Evolutionary conservation across 2,113 vertebrate genomes (phyloP).

Genomic region (Tinamus guttatus): DNA sequence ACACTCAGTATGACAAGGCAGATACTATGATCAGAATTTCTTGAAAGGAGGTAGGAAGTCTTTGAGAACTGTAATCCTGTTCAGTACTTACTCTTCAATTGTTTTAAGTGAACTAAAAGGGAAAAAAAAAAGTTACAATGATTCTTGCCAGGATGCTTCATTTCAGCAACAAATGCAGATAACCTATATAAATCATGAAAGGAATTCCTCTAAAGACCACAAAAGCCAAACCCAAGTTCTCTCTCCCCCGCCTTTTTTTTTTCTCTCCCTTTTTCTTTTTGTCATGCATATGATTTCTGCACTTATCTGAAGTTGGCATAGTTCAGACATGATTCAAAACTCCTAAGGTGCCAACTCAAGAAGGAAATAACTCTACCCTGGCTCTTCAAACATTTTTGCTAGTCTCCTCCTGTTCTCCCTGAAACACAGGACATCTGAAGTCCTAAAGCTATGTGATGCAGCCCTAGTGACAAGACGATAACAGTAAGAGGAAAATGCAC

Average conservation of each 20-base stretch:
- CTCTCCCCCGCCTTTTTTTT: not conserved
- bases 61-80: not conserved
- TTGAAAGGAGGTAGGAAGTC: not conserved
- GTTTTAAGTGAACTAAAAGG: not conserved
- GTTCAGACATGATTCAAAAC: not conserved
- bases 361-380: not conserved
- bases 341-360: not conserved
- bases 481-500: not conserved
- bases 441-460: not conserved
- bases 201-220: not conserved
- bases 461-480: not conserved
- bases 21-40: not conserved
- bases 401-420: not conserved
- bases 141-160: not conserved
- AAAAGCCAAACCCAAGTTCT: not conserved
- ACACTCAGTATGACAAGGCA: not conserved
- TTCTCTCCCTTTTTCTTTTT: not conserved
- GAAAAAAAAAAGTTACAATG: not conserved
- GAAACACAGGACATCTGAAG: not conserved
- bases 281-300: rapidly evolving
- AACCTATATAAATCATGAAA: not conserved
- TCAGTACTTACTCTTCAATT: not conserved
- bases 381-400: not conserved
- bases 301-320: not conserved
- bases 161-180: not conserved